Conservation (phyloP, 2,888 invertebrate genomes). For the Aricia artaxerxes region DNA sequence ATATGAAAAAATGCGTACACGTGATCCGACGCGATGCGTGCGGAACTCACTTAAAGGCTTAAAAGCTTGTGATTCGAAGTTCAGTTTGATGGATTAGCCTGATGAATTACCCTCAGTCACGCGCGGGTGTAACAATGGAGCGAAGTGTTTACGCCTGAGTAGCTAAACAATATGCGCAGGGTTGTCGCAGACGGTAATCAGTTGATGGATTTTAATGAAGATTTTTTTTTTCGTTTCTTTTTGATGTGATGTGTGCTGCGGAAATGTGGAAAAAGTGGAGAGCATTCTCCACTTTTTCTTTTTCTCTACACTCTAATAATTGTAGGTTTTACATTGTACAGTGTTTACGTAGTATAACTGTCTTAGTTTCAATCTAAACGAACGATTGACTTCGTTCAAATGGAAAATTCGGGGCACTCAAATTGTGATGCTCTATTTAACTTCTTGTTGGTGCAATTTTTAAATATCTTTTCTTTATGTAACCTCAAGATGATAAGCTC, state of each 20-base stretch:
- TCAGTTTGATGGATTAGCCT: constrained; percentile 28
- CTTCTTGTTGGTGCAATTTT: too few species aligned
- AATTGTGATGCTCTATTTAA: too few species aligned
- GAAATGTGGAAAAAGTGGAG: not conserved
- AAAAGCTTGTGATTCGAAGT: constrained; percentile 24
- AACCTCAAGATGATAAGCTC: too few species aligned
- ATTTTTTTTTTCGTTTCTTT: not conserved
- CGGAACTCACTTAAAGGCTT: constrained; percentile 33
- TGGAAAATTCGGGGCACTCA: too few species aligned
- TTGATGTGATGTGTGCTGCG: too few species aligned
- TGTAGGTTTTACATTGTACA: not conserved
- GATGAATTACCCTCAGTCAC: constrained; percentile 12
- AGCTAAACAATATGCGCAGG: not conserved
- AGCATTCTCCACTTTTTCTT: not conserved
- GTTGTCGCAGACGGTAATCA: not conserved
- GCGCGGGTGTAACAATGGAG: constrained; percentile 10
- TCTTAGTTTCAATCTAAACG: too few species aligned
- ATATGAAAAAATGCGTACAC: constrained; percentile 1
- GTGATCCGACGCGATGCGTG: constrained; percentile 24
- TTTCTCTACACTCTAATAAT: not conserved
- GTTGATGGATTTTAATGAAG: not conserved
- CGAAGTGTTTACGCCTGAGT: not conserved
- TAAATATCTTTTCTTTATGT: too few species aligned
- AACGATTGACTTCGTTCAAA: too few species aligned
- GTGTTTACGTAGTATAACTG: too few species aligned